These are phyloP conservation scores for Luperina testacea DNA, from an alignment of 2,888 invertebrate species.

Conservation along the genomic window DNA sequence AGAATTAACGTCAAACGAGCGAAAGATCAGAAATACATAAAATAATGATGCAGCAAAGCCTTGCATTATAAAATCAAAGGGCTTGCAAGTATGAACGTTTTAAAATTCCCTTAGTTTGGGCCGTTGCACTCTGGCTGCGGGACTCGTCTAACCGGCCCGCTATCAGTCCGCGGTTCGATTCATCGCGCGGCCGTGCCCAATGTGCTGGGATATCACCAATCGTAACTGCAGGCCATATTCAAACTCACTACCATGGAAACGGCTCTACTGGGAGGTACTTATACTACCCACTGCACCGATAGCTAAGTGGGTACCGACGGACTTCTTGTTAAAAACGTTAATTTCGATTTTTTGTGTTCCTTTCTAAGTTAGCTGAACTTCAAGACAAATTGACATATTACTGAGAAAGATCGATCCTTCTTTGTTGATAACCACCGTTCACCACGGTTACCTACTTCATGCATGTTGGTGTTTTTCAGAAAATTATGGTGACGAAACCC, in stretches of 20 bases:
- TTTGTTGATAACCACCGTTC: not conserved
- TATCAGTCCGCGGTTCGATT: conserved; percentile 88
- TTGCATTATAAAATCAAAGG: conserved; percentile 80
- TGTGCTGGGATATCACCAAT: conserved; percentile 84
- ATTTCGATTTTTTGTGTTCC: not conserved
- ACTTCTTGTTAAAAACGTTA: not conserved
- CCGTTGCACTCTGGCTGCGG: conserved; percentile 87
- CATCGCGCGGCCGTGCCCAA: conserved; percentile 85
- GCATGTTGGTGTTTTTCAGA: conserved; percentile 2
- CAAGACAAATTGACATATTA: too few relatives aligned
- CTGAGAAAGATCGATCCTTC: not conserved
- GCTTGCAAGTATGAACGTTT: conserved; percentile 85
- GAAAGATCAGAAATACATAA: conserved; percentile 19
- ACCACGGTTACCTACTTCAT: not conserved
- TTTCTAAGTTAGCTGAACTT: not conserved
- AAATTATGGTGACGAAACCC: not conserved
- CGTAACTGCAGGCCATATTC: conserved; percentile 81
- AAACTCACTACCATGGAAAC: conserved; percentile 72
- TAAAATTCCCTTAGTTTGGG: conserved; percentile 89
- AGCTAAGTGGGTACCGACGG: not conserved
- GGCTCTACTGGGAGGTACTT: conserved; percentile 35
- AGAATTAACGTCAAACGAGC: not conserved
- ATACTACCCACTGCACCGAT: conserved; percentile 21
- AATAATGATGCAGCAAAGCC: conserved; percentile 46
- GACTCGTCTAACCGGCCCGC: conserved; percentile 90